These are phyloP conservation scores for Drosophila quadrilineata DNA, from an alignment of 1,140 invertebrate genomes.

Conservation along the genomic window DNA sequence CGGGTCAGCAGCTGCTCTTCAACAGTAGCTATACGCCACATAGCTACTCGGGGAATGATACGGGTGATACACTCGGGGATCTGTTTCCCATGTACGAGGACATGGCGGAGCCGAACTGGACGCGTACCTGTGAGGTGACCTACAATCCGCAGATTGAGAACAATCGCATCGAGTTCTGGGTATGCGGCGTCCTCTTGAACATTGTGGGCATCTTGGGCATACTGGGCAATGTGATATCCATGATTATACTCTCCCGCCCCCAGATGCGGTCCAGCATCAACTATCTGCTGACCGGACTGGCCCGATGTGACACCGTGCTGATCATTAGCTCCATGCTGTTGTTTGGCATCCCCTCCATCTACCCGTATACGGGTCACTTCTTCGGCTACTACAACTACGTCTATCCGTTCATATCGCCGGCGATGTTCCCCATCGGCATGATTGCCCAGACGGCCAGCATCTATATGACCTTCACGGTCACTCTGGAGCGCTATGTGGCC, in stretches of 20 bases:
- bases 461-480: conserved; percentile 97
- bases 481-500: conserved; percentile 96
- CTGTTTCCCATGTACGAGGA: conserved; percentile 49
- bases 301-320: conserved; percentile 94
- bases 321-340: conserved; percentile 93
- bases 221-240: conserved; percentile 93
- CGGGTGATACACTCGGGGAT: conserved; percentile 29
- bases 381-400: conserved; percentile 90
- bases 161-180: conserved; percentile 87
- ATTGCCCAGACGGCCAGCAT: conserved; percentile 96
- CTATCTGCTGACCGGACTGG: conserved; percentile 94
- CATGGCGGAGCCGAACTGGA: conserved; percentile 49
- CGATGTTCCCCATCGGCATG: conserved; percentile 92
- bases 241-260: conserved; percentile 93
- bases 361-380: conserved; percentile 88
- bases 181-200: conserved; percentile 92
- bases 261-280: conserved; percentile 98
- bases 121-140: conserved; percentile 51
- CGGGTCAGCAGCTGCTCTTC: conserved; percentile 7
- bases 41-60: conserved; percentile 6
- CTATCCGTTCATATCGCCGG: conserved; percentile 90
- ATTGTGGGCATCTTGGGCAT: conserved; percentile 92
- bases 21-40: conserved; percentile 1
- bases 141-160: conserved; percentile 61
- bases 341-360: conserved; percentile 92